phyloP scores from a whole-genome alignment of 1,140 invertebrate genomes.

The Drosophila micromelanica region DNA sequence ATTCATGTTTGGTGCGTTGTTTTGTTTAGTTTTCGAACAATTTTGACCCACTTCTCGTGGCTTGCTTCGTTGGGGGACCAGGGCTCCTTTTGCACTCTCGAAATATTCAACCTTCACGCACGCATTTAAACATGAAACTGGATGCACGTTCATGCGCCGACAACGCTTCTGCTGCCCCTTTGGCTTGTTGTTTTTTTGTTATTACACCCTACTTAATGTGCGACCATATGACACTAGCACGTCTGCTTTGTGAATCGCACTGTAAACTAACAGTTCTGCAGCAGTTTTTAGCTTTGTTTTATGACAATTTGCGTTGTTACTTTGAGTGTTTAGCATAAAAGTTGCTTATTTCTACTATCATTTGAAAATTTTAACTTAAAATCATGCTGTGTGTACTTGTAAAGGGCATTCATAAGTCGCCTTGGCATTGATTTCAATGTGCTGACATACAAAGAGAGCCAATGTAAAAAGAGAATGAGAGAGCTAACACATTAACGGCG shows the following conservation, averaged over 20 bases:
- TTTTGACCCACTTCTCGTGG: constrained; percentile 70
- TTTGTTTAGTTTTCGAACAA: constrained; percentile 55
- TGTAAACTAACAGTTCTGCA: background rate
- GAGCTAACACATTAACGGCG: constrained; percentile 60
- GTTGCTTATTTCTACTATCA: background rate
- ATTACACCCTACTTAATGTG: constrained; percentile 21
- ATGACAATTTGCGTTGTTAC: background rate
- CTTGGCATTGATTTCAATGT: background rate
- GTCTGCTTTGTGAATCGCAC: background rate
- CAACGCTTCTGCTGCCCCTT: constrained; percentile 58
- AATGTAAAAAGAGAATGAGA: constrained; percentile 39
- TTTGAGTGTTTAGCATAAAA: background rate
- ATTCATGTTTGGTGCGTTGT: constrained; percentile 29
- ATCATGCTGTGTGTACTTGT: background rate
- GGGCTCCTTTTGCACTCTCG: constrained; percentile 59
- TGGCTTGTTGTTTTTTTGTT: constrained; percentile 51
- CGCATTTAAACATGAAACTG: constrained; percentile 71
- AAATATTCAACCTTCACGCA: constrained; percentile 76
- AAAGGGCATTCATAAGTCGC: constrained; percentile 23
- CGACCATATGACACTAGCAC: constrained; percentile 27
- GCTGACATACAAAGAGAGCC: constrained; percentile 28
- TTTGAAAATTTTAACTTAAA: background rate
- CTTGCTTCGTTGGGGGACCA: constrained; percentile 43
- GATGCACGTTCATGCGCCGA: constrained; percentile 63
- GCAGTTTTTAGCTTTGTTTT: background rate